Evolutionary conservation across 2,888 invertebrate species (phyloP).

Genomic region (Cordylochernes scorpioides): DNA sequence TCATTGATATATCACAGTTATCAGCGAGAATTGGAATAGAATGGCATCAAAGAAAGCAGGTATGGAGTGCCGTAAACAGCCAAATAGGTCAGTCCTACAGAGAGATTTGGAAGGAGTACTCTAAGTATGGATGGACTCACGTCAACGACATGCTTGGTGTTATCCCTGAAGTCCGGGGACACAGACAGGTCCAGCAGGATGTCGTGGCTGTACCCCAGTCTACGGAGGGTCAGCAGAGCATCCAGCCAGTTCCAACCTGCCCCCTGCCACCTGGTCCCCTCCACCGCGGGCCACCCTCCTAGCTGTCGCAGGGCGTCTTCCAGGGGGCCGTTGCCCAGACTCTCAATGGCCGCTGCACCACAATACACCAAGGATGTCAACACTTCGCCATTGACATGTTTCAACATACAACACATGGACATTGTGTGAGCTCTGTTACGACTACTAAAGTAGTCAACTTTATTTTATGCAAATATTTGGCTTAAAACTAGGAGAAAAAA

Average conservation of each 20-base stretch:
- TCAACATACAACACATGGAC: too few species aligned
- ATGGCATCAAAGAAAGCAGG: not conserved
- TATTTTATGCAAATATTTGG: too few species aligned
- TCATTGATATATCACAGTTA: too few species aligned
- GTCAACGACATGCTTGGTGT: constrained; percentile 25
- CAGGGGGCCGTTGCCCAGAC: constrained; percentile 44
- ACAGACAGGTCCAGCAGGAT: constrained; percentile 72
- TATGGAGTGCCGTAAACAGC: not conserved
- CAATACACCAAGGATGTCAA: too few species aligned
- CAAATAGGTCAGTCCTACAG: too few species aligned
- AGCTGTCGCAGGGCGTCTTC: constrained; percentile 39
- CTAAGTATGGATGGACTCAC: too few species aligned
- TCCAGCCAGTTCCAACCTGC: constrained; percentile 46
- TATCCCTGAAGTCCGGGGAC: constrained; percentile 62
- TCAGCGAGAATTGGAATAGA: too few species aligned
- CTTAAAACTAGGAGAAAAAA: too few species aligned
- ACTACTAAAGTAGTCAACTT: too few species aligned
- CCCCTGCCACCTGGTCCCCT: constrained; percentile 37
- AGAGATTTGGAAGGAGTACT: too few species aligned
- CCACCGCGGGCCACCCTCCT: constrained; percentile 81
- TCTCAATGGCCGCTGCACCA: constrained; percentile 56
- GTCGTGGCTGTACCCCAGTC: constrained; percentile 56
- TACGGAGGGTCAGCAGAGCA: constrained; percentile 50
- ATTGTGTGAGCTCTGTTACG: too few species aligned
- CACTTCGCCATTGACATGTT: too few species aligned